These are phyloP conservation scores for Barnardius zonarius DNA, from an alignment of 2,113 vertebrate species.

Conservation along the genomic window DNA sequence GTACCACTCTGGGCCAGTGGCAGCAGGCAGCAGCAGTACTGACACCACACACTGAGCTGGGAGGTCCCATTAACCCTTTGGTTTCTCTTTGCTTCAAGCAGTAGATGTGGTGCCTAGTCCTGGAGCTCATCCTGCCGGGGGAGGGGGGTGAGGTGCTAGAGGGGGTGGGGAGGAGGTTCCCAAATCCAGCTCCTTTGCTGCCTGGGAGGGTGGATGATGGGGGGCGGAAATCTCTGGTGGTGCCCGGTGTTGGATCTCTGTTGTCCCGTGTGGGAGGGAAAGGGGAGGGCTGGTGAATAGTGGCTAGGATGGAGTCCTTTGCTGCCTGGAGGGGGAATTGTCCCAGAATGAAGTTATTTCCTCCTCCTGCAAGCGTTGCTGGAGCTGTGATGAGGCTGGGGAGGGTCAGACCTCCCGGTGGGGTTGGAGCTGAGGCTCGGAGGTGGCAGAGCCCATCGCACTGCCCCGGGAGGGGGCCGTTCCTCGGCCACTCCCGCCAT, in stretches of 20 bases:
- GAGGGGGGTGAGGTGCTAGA: not conserved
- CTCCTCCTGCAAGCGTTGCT: slow-evolving; percentile 30
- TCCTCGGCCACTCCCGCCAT: not conserved
- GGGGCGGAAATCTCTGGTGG: not conserved
- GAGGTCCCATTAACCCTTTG: not conserved
- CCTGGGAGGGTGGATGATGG: not conserved
- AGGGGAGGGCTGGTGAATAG: not conserved
- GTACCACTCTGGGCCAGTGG: not conserved
- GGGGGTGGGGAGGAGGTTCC: slow-evolving; percentile 22
- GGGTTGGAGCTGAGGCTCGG: not conserved
- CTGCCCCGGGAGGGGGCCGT: not conserved
- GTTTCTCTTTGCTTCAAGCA: not conserved
- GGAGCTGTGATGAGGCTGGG: not conserved
- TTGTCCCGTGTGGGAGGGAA: not conserved
- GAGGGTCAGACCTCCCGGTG: not conserved
- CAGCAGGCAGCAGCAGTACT: slow-evolving; percentile 33
- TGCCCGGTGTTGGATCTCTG: not conserved
- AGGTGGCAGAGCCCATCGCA: not conserved
- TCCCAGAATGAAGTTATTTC: slow-evolving; percentile 29
- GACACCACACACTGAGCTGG: not conserved
- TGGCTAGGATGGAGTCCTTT: not conserved
- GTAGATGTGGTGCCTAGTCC: slow-evolving; percentile 34
- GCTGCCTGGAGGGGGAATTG: slow-evolving; percentile 38
- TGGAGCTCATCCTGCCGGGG: not conserved
- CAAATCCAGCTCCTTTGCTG: not conserved